phyloP scores from a whole-genome alignment of 2,113 vertebrate species.

The Strix uralensis region DNA sequence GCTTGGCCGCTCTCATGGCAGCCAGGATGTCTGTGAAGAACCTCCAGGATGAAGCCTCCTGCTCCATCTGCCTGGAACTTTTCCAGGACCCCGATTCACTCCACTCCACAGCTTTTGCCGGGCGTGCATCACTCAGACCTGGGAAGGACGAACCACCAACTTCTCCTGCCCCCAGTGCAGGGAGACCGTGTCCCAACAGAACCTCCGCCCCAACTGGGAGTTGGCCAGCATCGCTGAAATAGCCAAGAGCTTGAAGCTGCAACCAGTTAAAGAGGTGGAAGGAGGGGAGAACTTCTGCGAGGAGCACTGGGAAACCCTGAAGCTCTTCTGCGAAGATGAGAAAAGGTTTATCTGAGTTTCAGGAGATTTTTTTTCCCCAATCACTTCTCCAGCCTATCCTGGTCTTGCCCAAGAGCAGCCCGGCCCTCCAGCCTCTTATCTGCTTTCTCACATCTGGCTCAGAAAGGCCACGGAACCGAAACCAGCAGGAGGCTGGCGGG shows the following conservation, averaged over 20 bases:
- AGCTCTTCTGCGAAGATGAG: slow-evolving; percentile 82
- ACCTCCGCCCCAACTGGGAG: slow-evolving; percentile 76
- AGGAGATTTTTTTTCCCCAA: background rate
- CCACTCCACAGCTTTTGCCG: slow-evolving; percentile 66
- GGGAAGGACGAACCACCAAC: background rate
- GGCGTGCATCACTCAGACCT: slow-evolving; percentile 46
- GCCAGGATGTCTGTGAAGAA: background rate
- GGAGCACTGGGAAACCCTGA: slow-evolving; percentile 78
- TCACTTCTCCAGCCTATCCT: rapidly evolving
- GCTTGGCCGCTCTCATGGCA: background rate
- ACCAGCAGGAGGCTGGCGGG: background rate
- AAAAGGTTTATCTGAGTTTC: slow-evolving; percentile 68
- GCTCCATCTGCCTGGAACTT: slow-evolving; percentile 62
- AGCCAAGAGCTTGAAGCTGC: slow-evolving; percentile 47
- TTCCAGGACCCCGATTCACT: slow-evolving; percentile 58
- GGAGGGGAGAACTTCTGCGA: slow-evolving; percentile 51
- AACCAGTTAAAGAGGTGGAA: background rate
- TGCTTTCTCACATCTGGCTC: background rate
- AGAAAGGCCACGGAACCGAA: background rate
- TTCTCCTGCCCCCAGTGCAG: slow-evolving; percentile 54
- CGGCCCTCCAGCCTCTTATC: background rate
- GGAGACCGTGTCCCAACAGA: slow-evolving; percentile 21
- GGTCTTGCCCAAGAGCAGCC: background rate
- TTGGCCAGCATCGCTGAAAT: slow-evolving; percentile 77
- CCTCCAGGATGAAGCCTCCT: slow-evolving; percentile 60